These are phyloP conservation scores for Cercopithecus mona DNA, from an alignment of 2,113 vertebrate genomes.

Conservation along the genomic window DNA sequence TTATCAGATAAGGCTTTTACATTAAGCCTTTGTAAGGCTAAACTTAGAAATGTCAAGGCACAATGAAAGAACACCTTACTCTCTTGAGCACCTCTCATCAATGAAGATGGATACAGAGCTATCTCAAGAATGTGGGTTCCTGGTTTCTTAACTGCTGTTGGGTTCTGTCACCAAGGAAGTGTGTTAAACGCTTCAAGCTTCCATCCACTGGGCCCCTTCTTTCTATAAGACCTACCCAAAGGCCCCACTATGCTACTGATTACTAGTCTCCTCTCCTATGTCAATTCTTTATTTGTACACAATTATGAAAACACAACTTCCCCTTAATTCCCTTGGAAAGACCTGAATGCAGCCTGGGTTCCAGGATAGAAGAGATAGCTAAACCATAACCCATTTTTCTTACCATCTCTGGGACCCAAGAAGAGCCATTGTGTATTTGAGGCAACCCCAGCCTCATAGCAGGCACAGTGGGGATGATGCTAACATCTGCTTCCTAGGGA, in stretches of 20 bases:
- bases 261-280: neutral
- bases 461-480: too few relatives aligned
- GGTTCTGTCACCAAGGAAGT: too few relatives aligned
- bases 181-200: neutral
- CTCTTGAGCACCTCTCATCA: too few relatives aligned
- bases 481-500: too few relatives aligned
- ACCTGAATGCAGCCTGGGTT: neutral
- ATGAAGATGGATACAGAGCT: accelerated
- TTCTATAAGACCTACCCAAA: neutral
- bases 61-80: too few relatives aligned
- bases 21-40: too few relatives aligned
- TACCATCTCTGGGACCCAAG: neutral
- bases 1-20: too few relatives aligned
- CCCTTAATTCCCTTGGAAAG: neutral
- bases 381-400: neutral
- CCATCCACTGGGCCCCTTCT: neutral
- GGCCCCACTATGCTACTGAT: neutral
- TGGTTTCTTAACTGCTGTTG: too few relatives aligned
- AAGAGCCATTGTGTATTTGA: neutral
- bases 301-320: neutral
- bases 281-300: neutral
- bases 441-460: too few relatives aligned
- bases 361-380: neutral
- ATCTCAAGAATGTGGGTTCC: too few relatives aligned
- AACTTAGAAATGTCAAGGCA: too few relatives aligned